Conservation (phyloP, 2,888 invertebrate genomes). For the Brachyptera putata region DNA sequence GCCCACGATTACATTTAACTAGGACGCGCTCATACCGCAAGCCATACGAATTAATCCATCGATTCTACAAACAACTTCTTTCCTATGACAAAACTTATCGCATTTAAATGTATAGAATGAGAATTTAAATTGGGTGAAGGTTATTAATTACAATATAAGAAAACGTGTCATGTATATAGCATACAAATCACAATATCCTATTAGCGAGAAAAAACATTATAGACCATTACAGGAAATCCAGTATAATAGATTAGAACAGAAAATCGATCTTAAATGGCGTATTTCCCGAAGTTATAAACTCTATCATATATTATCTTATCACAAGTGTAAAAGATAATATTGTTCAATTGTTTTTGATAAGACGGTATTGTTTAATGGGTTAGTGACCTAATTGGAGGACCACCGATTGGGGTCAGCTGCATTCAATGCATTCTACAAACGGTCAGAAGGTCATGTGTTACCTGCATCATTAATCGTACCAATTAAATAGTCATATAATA, state of each 20-base stretch:
- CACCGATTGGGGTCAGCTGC: neutral
- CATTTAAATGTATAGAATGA: neutral
- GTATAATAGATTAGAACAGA: too few species aligned
- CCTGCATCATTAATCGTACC: neutral
- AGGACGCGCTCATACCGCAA: slow-evolving; percentile 15
- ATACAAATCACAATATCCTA: too few species aligned
- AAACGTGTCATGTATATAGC: too few species aligned
- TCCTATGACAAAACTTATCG: slow-evolving; percentile 10
- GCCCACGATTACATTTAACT: neutral
- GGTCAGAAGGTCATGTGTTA: neutral
- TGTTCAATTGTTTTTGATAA: too few species aligned
- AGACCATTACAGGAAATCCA: too few species aligned
- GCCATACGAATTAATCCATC: neutral
- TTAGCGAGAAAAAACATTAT: too few species aligned
- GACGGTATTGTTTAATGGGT: too few species aligned
- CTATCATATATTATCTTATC: neutral
- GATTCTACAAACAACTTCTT: slow-evolving; percentile 16
- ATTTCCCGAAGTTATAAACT: neutral
- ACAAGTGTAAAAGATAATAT: neutral
- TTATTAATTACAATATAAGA: neutral
- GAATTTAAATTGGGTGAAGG: slow-evolving; percentile 18
- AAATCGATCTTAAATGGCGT: neutral
- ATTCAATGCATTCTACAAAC: neutral
- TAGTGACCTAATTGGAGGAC: slow-evolving; percentile 18
- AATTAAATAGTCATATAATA: neutral